Evolutionary conservation across 2,888 invertebrate species (phyloP).

Genomic region (Urechis unicinctus): DNA sequence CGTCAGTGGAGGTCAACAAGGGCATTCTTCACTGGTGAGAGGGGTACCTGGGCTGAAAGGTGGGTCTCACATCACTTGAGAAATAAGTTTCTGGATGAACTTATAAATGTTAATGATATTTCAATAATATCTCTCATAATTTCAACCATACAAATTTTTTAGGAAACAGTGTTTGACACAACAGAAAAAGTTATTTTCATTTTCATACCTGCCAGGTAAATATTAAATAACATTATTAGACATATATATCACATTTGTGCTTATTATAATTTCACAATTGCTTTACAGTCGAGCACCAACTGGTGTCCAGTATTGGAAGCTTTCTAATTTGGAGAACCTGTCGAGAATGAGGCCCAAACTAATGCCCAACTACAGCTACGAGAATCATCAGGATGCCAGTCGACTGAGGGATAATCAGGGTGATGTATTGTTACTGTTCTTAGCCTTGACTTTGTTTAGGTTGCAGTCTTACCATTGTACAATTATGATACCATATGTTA

Average conservation of each 20-base stretch:
- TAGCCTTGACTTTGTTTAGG: not conserved
- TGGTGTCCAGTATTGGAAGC: conserved; percentile 55
- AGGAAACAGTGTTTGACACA: too few relatives aligned
- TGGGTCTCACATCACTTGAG: conserved; percentile 4
- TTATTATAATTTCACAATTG: too few relatives aligned
- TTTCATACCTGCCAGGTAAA: too few relatives aligned
- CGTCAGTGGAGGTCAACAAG: conserved; percentile 58
- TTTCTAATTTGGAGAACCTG: conserved; percentile 61
- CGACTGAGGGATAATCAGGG: conserved; percentile 59
- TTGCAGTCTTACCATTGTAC: not conserved
- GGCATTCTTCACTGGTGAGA: conserved; percentile 56
- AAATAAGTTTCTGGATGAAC: too few relatives aligned
- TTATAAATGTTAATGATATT: too few relatives aligned
- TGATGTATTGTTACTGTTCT: conserved; percentile 20
- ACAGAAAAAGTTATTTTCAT: too few relatives aligned
- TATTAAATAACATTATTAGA: too few relatives aligned
- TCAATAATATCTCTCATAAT: too few relatives aligned
- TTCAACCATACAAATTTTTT: too few relatives aligned
- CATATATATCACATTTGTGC: too few relatives aligned
- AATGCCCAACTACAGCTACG: conserved; percentile 57
- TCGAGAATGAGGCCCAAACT: conserved; percentile 61
- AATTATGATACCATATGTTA: too few relatives aligned
- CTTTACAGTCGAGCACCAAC: too few relatives aligned
- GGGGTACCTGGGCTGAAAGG: conserved; percentile 43
- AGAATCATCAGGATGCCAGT: conserved; percentile 59